phyloP scores from a whole-genome alignment of 2,113 vertebrate species.

The Salminus brasiliensis region DNA sequence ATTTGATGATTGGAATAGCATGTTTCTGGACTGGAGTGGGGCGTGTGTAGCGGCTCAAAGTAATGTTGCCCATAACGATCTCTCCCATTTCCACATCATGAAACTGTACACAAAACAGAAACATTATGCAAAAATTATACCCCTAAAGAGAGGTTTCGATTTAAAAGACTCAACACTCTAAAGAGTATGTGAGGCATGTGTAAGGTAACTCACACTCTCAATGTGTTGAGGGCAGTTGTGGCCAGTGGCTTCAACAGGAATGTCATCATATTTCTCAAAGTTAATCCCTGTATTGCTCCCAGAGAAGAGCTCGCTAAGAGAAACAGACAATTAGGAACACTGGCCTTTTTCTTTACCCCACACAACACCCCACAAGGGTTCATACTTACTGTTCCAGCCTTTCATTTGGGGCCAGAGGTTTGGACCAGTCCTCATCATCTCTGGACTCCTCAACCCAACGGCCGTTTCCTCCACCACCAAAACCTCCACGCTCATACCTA shows the following conservation, averaged over 20 bases:
- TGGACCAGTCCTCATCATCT: conserved; percentile 97
- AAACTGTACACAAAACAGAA: conserved; percentile 78
- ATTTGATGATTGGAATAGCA: conserved; percentile 96
- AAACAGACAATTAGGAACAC: not conserved
- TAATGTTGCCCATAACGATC: conserved; percentile 96
- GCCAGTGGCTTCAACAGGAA: conserved; percentile 97
- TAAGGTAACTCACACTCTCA: conserved; percentile 91
- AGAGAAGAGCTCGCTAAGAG: conserved; percentile 89
- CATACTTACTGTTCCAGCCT: conserved; percentile 92
- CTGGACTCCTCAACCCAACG: conserved; percentile 90
- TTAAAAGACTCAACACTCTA: not conserved
- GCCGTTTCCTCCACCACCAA: conserved; percentile 86
- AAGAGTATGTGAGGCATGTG: not conserved
- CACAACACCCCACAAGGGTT: too few relatives aligned
- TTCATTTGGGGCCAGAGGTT: conserved; percentile 90
- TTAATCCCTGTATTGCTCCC: conserved; percentile 97
- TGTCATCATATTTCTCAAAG: conserved; percentile 98
- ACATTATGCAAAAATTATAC: too few relatives aligned
- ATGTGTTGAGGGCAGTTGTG: conserved; percentile 93
- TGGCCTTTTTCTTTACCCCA: too few relatives aligned
- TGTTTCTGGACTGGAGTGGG: conserved; percentile 98
- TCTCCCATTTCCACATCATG: conserved; percentile 96
- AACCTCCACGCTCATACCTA: conserved; percentile 82
- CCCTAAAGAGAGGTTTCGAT: too few relatives aligned
- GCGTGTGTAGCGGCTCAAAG: conserved; percentile 90